A percentile compares a stretch with the other conserved stretches of the same genome.
Evolutionary conservation across 1,140 invertebrate species (phyloP).

Genomic region (Drosophila orosa): DNA sequence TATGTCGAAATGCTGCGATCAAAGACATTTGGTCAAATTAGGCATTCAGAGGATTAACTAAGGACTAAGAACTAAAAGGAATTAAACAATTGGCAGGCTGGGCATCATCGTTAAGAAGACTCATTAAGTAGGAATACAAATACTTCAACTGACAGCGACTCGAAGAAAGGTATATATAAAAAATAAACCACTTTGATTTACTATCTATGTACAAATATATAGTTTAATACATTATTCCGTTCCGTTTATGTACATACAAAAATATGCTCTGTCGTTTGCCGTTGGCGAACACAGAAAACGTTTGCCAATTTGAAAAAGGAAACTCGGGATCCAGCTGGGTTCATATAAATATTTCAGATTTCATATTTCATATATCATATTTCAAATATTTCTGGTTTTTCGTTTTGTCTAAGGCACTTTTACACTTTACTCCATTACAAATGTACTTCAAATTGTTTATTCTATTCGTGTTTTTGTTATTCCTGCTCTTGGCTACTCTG

Average conservation of each 20-base stretch:
- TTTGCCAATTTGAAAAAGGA: constrained; percentile 33
- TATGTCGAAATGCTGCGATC: constrained; percentile 24
- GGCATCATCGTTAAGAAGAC: constrained; percentile 68
- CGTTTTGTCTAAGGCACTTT: constrained; percentile 75
- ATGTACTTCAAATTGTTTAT: constrained; percentile 45
- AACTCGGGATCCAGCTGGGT: constrained; percentile 25
- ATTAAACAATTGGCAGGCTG: constrained; percentile 72
- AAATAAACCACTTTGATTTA: constrained; percentile 26
- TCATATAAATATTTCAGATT: constrained; percentile 29
- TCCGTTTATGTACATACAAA: constrained; percentile 65
- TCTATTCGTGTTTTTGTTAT: constrained; percentile 26
- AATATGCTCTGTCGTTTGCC: constrained; percentile 44
- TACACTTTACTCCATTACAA: constrained; percentile 67
- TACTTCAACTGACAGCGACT: constrained; percentile 59
- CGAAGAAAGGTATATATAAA: constrained; percentile 42
- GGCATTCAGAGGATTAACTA: constrained; percentile 5
- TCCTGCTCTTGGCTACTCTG: constrained; percentile 43
- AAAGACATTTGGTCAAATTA: constrained; percentile 26
- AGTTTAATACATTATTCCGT: constrained; percentile 27
- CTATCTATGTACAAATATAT: constrained; percentile 49
- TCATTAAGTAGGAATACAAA: constrained; percentile 51
- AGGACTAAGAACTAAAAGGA: constrained; percentile 23
- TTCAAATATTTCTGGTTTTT: constrained; percentile 29
- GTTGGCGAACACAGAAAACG: constrained; percentile 8
- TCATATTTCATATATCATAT: constrained; percentile 4